These are phyloP conservation scores for Vultur gryphus DNA, from an alignment of 2,797 vertebrate genomes.

Conservation along the genomic window DNA sequence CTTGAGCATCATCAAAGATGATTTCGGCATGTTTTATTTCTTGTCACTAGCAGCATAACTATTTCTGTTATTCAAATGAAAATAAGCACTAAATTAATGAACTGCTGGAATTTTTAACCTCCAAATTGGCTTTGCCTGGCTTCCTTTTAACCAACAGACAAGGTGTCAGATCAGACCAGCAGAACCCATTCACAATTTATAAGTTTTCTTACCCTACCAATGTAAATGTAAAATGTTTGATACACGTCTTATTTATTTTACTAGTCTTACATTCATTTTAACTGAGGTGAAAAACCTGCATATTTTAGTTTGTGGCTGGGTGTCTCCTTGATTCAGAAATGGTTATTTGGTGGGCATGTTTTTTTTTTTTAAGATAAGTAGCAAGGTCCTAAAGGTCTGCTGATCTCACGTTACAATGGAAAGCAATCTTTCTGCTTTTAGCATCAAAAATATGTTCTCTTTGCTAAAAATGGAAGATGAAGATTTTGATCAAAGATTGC, in stretches of 20 bases:
- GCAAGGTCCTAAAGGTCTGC: background rate
- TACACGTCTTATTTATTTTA: background rate
- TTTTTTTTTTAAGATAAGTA: background rate
- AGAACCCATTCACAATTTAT: background rate
- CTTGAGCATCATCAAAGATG: background rate
- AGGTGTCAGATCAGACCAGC: background rate
- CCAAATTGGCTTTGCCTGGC: background rate
- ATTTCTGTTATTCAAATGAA: background rate
- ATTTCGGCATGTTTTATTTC: background rate
- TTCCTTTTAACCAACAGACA: background rate
- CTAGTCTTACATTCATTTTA: background rate
- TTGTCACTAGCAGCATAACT: background rate
- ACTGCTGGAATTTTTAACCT: background rate
- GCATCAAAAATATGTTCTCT: background rate
- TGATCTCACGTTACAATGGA: background rate
- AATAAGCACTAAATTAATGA: background rate
- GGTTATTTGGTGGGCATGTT: background rate
- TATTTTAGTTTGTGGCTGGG: background rate
- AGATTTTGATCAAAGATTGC: background rate
- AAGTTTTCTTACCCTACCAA: background rate
- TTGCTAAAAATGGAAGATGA: background rate
- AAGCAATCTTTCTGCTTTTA: background rate
- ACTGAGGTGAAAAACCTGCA: background rate
- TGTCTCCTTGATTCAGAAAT: background rate
- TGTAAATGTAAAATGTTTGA: background rate